phyloP scores from a whole-genome alignment of 2,113 vertebrate species.

The Apaloderma vittatum region DNA sequence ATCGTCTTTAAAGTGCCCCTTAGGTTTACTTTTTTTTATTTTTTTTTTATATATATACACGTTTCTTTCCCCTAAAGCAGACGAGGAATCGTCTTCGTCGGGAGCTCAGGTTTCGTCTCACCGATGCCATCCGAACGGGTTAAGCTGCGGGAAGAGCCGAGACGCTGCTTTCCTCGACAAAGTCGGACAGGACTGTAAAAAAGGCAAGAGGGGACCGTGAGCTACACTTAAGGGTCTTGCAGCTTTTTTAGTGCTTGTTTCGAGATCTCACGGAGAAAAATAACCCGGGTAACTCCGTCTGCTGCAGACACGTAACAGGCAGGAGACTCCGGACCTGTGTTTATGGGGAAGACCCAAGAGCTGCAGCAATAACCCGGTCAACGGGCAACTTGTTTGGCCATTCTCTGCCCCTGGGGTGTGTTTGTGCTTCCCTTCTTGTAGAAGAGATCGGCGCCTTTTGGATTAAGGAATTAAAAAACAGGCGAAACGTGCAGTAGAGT shows the following conservation, averaged over 20 bases:
- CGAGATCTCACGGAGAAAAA: not conserved
- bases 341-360: not conserved
- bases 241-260: not conserved
- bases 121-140: not conserved
- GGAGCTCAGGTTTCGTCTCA: not conserved
- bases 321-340: not conserved
- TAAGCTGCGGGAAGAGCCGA: not conserved
- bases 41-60: not conserved
- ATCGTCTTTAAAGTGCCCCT: not conserved
- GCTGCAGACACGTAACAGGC: not conserved
- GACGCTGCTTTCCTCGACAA: not conserved
- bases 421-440: not conserved
- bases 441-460: not conserved
- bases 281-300: not conserved
- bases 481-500: not conserved
- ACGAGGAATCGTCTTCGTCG: rapidly evolving
- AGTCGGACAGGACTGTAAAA: not conserved
- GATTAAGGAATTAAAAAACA: not conserved
- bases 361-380: not conserved
- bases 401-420: not conserved
- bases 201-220: not conserved
- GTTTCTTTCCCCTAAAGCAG: not conserved
- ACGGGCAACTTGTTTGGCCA: not conserved
- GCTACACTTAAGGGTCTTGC: not conserved
- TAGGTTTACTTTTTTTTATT: not conserved